A percentile compares a stretch with the other conserved stretches of the same genome.
Conservation (phyloP, 2,797 vertebrate genomes). For the Cetoscarus ocellatus region DNA sequence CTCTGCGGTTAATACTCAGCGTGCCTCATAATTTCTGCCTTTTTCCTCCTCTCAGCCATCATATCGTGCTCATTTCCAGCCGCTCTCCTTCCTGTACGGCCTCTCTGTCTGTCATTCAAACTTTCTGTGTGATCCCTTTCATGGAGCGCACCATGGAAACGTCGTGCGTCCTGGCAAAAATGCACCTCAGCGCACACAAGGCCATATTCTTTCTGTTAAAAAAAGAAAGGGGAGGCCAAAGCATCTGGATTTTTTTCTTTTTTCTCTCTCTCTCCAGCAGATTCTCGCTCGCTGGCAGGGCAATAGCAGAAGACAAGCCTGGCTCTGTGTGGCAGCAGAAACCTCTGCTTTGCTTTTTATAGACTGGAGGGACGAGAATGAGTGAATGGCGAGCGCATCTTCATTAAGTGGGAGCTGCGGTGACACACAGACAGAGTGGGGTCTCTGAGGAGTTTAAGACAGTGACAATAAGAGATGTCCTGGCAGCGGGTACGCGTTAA, state of each 20-base stretch:
- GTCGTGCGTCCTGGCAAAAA: conserved; percentile 86
- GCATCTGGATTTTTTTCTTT: conserved; percentile 84
- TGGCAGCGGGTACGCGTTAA: conserved; percentile 35
- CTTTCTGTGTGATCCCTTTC: conserved; percentile 85
- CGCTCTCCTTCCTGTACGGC: conserved; percentile 79
- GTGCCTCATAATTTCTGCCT: conserved; percentile 35
- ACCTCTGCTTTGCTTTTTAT: conserved; percentile 89
- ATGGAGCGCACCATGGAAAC: conserved; percentile 86
- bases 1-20: conserved; percentile 50
- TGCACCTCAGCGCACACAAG: conserved; percentile 87
- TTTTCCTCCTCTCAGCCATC: conserved; percentile 54
- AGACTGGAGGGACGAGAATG: conserved; percentile 82
- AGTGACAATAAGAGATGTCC: conserved; percentile 37
- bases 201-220: conserved; percentile 81
- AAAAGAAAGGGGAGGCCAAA: conserved; percentile 68
- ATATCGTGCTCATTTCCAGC: conserved; percentile 70
- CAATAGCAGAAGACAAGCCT: conserved; percentile 78
- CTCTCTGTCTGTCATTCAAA: conserved; percentile 77
- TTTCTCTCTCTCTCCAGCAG: conserved; percentile 52
- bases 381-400: conserved; percentile 81
- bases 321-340: conserved; percentile 82
- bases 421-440: conserved; percentile 54
- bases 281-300: conserved; percentile 72
- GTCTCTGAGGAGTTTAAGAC: conserved; percentile 55
- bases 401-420: conserved; percentile 78